Base-by-base conservation (phyloP, 1,140 invertebrate species). In the Whitmania pigra region DNA sequence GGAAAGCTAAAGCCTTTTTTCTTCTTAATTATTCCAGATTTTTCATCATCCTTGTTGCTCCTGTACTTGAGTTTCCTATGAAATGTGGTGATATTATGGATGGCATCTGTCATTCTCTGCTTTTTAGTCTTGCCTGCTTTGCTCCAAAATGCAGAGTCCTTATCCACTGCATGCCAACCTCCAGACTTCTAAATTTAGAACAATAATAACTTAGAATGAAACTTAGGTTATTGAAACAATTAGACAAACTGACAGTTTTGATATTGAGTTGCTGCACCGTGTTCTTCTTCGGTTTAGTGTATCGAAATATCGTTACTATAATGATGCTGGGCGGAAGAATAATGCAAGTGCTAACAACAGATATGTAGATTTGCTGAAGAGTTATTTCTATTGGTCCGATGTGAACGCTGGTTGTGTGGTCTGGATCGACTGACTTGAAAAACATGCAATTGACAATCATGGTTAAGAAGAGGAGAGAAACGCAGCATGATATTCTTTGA, bases 391-490 rank as follows among this genome's bases (percentile, higher is more conserved):
- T 73, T 7, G 78, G 78, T 69, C 79, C 78, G 13, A 78, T 54
- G 60, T 75, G 73, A 54, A 79, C 53, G 49, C 75, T 70, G 13
- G 53, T 70, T 40, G 63, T 53, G 40, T 49, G 29, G 27, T 71
- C 71, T 57, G 73, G 68, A 22, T 69, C 67, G 18, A 74, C 73
- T 22, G 73, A 67, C 60, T 80, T 80, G 75, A 82, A 83, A 75
- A 78, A 83, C 82, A 83, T 83, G 72, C 79, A 80, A 75, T 83
- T 83, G 40, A 81, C 77, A 60, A 82, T 81, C 82, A 83, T 83
- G 15, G 80, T 82, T 22, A 81, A 77, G 70, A 82, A 82, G 7
- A 83, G 76, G 22, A 83, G 75, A 0, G 79, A 78, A 72, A 82
- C 76, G 73, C 81, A 82, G 73, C 82, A 83, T 0, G 81, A 81